These are phyloP conservation scores for Vanessa atalanta DNA, from an alignment of 1,140 invertebrate genomes.

Conservation along the genomic window DNA sequence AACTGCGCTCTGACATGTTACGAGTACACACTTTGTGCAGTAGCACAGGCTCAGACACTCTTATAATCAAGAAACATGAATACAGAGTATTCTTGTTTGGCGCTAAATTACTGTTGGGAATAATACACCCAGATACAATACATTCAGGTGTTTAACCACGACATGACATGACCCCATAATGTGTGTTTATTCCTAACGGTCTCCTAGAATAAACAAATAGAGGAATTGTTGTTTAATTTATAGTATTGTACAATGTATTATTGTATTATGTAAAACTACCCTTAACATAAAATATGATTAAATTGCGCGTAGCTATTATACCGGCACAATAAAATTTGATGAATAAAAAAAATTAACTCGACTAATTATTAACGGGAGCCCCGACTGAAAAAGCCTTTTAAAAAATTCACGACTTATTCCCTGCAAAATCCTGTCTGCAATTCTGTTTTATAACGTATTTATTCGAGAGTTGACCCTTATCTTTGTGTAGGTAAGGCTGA, in stretches of 20 bases:
- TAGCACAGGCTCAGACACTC: too few relatives aligned
- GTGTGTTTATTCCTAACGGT: too few relatives aligned
- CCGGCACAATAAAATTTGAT: neutral
- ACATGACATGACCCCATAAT: too few relatives aligned
- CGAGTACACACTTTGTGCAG: too few relatives aligned
- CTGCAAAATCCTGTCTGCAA: neutral
- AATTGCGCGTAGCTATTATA: neutral
- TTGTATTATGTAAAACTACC: neutral
- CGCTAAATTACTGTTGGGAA: too few relatives aligned
- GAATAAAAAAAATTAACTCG: conserved; percentile 10
- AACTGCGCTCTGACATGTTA: too few relatives aligned
- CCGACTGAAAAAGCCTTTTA: conserved; percentile 1
- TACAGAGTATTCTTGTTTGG: too few relatives aligned
- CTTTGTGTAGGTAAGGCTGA: neutral
- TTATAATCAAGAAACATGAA: too few relatives aligned
- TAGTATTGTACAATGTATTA: neutral
- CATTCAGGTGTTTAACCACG: too few relatives aligned
- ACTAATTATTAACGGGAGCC: conserved; percentile 5
- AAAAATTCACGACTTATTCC: neutral
- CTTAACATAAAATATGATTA: neutral
- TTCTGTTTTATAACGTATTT: neutral
- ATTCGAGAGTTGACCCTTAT: neutral
- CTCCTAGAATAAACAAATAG: too few relatives aligned
- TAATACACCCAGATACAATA: too few relatives aligned
- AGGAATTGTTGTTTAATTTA: too few relatives aligned